These are phyloP conservation scores for Megaptera novaeangliae DNA, from an alignment of 2,113 vertebrate genomes.

Conservation along the genomic window DNA sequence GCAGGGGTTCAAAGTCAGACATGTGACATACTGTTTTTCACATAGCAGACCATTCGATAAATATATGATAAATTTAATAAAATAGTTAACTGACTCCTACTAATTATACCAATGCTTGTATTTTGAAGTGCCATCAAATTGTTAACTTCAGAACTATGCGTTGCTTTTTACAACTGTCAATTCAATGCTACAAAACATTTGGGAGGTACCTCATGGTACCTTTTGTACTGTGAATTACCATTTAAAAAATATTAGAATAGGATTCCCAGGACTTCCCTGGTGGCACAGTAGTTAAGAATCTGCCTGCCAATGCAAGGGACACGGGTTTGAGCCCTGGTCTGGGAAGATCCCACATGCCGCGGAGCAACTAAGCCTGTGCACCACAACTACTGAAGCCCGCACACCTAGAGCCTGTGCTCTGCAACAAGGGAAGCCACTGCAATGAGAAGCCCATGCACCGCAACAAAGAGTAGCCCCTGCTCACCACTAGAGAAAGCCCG, in stretches of 20 bases:
- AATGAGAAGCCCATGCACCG: too few relatives aligned
- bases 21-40: background rate
- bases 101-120: background rate
- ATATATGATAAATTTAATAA: background rate
- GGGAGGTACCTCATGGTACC: background rate
- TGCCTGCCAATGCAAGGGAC: too few relatives aligned
- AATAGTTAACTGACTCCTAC: background rate
- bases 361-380: too few relatives aligned
- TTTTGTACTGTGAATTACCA: background rate
- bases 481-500: too few relatives aligned
- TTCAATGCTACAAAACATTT: background rate
- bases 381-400: too few relatives aligned
- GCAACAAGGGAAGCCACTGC: too few relatives aligned
- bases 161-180: background rate
- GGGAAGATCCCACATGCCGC: too few relatives aligned
- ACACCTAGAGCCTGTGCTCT: too few relatives aligned
- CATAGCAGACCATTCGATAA: background rate
- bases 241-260: background rate
- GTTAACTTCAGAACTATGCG: background rate
- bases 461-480: too few relatives aligned
- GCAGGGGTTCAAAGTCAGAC: background rate
- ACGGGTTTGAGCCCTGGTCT: too few relatives aligned
- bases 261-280: background rate
- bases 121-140: background rate
- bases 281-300: too few relatives aligned